Conservation (phyloP, 2,113 vertebrate genomes). For the Anthoscopus minutus region DNA sequence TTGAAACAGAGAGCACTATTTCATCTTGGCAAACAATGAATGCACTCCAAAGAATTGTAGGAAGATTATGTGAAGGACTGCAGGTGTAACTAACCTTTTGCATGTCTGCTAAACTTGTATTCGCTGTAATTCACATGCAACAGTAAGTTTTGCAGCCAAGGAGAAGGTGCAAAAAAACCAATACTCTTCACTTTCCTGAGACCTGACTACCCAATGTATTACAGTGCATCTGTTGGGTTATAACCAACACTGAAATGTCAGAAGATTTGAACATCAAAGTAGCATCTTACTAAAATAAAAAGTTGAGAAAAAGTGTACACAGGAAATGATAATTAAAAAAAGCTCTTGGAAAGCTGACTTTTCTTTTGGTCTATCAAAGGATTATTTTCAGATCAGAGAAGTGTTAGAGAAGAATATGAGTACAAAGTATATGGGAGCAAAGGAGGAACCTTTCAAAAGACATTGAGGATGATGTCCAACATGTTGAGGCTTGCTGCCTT, state of each 20-base stretch:
- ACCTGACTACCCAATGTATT: background rate
- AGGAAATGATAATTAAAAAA: background rate
- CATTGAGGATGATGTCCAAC: background rate
- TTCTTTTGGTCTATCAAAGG: background rate
- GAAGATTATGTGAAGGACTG: background rate
- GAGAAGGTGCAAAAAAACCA: background rate
- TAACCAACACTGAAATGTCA: background rate
- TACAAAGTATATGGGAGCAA: background rate
- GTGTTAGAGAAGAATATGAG: background rate
- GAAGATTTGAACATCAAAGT: background rate
- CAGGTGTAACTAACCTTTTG: background rate
- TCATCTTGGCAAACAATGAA: background rate
- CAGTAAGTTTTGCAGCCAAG: background rate
- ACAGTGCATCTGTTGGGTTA: background rate
- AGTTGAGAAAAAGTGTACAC: background rate
- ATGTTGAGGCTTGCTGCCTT: background rate
- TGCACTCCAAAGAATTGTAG: background rate
- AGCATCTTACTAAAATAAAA: background rate
- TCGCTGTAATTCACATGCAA: background rate
- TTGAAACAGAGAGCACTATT: background rate
- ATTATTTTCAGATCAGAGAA: background rate
- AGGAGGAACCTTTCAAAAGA: background rate
- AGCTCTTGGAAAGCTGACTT: background rate
- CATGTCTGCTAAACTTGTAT: background rate
- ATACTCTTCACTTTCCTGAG: background rate